Evolutionary conservation across 2,888 invertebrate species (phyloP).

Genomic region (Aporophyla lueneburgensis): DNA sequence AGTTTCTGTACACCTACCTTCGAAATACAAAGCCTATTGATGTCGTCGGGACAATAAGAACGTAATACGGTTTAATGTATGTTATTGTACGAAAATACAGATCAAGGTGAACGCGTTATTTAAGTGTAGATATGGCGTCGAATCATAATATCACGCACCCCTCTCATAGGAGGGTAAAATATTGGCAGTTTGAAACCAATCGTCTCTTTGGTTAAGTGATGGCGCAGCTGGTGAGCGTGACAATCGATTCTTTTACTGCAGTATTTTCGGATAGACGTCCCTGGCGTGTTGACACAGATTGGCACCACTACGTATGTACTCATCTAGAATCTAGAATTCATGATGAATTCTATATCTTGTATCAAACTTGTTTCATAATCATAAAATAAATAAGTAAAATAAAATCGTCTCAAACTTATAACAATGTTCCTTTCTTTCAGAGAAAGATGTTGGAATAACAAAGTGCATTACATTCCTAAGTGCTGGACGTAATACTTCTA

Average conservation of each 20-base stretch:
- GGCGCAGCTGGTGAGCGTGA: slow-evolving; percentile 11
- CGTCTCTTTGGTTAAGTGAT: slow-evolving; percentile 12
- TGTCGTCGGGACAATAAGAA: slow-evolving; percentile 23
- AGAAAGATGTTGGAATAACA: slow-evolving; percentile 2
- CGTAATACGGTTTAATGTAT: slow-evolving; percentile 30
- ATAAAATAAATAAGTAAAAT: neutral
- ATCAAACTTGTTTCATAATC: neutral
- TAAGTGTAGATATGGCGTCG: neutral
- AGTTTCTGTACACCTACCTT: slow-evolving; percentile 4
- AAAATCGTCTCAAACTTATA: slow-evolving; percentile 8
- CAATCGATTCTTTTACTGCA: slow-evolving; percentile 2
- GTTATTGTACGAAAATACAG: slow-evolving; percentile 25
- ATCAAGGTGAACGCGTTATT: slow-evolving; percentile 21
- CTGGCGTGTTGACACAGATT: neutral
- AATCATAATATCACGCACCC: slow-evolving; percentile 8
- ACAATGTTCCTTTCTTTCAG: neutral
- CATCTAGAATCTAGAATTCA: neutral
- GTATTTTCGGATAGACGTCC: neutral
- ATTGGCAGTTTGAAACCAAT: slow-evolving; percentile 29
- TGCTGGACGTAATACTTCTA: neutral
- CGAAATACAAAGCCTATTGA: slow-evolving; percentile 6
- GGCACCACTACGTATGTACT: neutral
- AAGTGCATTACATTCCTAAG: slow-evolving; percentile 37
- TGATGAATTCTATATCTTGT: neutral
- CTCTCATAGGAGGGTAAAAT: slow-evolving; percentile 4